phyloP scores from a whole-genome alignment of 2,113 vertebrate species.

The Peucedramus taeniatus region DNA sequence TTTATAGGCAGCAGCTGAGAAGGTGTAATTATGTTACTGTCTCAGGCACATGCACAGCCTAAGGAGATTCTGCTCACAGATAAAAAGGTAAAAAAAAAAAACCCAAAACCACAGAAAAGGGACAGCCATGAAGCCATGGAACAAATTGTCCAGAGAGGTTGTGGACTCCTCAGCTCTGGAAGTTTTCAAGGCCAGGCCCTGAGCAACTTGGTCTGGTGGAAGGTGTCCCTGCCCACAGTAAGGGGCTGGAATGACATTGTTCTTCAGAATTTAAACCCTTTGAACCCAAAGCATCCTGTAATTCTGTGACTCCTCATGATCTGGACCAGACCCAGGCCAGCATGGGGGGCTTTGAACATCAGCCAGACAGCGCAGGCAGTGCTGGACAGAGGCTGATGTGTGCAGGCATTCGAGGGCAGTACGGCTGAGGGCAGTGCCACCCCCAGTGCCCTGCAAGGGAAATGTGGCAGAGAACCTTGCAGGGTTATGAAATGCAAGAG shows the following conservation, averaged over 20 bases:
- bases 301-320: neutral
- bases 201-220: neutral
- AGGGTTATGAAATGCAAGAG: neutral
- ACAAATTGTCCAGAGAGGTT: neutral
- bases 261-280: neutral
- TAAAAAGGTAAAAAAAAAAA: neutral
- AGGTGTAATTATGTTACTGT: conserved; percentile 8
- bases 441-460: neutral
- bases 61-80: neutral
- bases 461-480: fast-evolving
- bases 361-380: fast-evolving
- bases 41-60: neutral
- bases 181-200: neutral
- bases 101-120: neutral
- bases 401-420: neutral
- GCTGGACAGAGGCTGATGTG: neutral
- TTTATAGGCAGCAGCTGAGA: neutral
- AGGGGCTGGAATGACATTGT: neutral
- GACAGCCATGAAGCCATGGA: neutral
- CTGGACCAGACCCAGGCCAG: neutral
- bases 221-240: neutral
- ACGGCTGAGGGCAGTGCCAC: fast-evolving
- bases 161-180: neutral
- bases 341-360: neutral
- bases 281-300: neutral